Conservation (phyloP, 1,140 invertebrate species). For the Littorina saxatilis region DNA sequence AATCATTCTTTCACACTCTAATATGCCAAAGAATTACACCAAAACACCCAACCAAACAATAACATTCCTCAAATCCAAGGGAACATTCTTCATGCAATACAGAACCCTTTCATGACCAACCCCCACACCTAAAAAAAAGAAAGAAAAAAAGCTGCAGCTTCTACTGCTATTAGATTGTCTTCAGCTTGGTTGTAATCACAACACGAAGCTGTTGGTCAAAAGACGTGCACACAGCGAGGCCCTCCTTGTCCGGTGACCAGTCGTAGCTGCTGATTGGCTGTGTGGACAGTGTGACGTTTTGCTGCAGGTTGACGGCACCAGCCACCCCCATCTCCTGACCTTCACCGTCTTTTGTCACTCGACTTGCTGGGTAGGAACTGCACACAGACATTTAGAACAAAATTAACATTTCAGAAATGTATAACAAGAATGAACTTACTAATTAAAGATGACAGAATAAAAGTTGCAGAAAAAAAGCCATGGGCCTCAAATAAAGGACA, state of each 20-base stretch:
- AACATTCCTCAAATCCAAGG: too few species aligned
- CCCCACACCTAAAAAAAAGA: too few species aligned
- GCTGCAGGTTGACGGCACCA: slow-evolving; percentile 85
- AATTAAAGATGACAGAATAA: too few species aligned
- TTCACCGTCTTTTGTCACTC: slow-evolving; percentile 82
- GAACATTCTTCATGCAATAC: too few species aligned
- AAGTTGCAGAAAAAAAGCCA: background rate
- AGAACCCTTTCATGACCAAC: too few species aligned
- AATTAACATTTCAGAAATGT: background rate
- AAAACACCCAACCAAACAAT: too few species aligned
- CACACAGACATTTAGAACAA: slow-evolving; percentile 60
- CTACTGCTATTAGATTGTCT: slow-evolving; percentile 74
- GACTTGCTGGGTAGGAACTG: slow-evolving; percentile 89
- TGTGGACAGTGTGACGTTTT: slow-evolving; percentile 87
- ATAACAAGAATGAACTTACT: background rate
- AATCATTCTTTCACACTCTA: too few species aligned
- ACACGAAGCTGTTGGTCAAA: slow-evolving; percentile 95
- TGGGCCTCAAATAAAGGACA: too few species aligned
- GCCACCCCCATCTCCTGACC: slow-evolving; percentile 84
- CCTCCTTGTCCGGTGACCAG: slow-evolving; percentile 93
- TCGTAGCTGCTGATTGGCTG: slow-evolving; percentile 93
- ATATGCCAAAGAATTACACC: too few species aligned
- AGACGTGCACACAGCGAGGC: slow-evolving; percentile 90
- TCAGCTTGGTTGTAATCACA: slow-evolving; percentile 92
- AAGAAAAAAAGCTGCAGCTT: too few species aligned